phyloP scores from a whole-genome alignment of 30 jellyfish, hydroid and myxozoan species.

The Aurelia coerulea region DNA sequence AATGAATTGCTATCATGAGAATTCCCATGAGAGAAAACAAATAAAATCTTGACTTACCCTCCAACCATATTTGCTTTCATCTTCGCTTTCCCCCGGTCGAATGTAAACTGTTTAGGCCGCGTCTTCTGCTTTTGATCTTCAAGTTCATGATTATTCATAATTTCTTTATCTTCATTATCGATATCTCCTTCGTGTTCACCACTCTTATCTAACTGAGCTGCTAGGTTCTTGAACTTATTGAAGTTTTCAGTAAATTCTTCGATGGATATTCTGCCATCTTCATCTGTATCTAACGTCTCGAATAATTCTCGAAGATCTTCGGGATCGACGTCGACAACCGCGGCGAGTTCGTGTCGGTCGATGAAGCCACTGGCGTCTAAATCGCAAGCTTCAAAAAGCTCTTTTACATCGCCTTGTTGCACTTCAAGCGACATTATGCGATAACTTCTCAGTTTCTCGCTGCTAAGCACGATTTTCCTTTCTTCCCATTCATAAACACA shows the following conservation, averaged over 20 bases:
- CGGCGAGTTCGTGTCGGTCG: slow-evolving; percentile 96
- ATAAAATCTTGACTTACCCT: slow-evolving; percentile 20
- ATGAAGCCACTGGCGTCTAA: slow-evolving; percentile 96
- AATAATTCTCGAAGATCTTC: slow-evolving; percentile 82
- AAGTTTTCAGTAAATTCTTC: slow-evolving; percentile 87
- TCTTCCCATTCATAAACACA: too few species aligned
- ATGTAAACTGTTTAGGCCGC: slow-evolving; percentile 61
- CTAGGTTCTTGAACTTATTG: slow-evolving; percentile 52
- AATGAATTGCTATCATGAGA: neutral
- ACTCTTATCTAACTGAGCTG: slow-evolving; percentile 38
- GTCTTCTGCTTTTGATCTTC: slow-evolving; percentile 15
- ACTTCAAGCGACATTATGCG: slow-evolving; percentile 54
- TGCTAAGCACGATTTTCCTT: neutral
- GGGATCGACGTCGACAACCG: slow-evolving; percentile 92
- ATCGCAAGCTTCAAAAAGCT: slow-evolving; percentile 86
- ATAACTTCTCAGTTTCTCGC: slow-evolving; percentile 9
- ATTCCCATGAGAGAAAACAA: slow-evolving; percentile 7
- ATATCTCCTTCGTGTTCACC: slow-evolving; percentile 30
- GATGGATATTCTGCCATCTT: slow-evolving; percentile 92
- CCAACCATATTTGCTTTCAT: slow-evolving; percentile 46
- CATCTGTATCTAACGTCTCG: slow-evolving; percentile 79
- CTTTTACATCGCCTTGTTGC: slow-evolving; percentile 67
- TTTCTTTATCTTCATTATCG: neutral
- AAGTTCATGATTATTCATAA: neutral
- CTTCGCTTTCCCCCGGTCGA: slow-evolving; percentile 60